Evolutionary conservation across 2,888 invertebrate genomes (phyloP).

Genomic region (Dioctria rufipes): DNA sequence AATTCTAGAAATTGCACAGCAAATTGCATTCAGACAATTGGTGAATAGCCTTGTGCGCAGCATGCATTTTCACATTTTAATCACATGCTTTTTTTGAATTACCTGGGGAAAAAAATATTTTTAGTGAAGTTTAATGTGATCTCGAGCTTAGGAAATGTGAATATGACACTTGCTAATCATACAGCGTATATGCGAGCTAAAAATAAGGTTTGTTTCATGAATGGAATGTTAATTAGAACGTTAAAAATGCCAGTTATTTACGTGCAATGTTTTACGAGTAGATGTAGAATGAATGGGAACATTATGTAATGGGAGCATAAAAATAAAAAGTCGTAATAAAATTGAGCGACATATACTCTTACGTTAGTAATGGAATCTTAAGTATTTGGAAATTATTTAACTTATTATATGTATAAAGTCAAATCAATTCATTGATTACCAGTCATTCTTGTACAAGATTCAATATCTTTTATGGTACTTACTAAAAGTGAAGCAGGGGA

Average conservation of each 20-base stretch:
- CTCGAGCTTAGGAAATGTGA: not conserved
- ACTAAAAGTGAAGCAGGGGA: no score
- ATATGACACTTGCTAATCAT: conserved; percentile 11
- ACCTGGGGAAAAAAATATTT: not conserved
- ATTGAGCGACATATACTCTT: no score
- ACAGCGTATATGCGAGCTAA: not conserved
- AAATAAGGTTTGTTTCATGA: not conserved
- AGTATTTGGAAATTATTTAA: no score
- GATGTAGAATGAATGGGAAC: not conserved
- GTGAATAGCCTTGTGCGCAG: not conserved
- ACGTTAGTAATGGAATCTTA: no score
- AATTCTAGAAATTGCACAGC: conserved; percentile 21
- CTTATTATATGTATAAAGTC: no score
- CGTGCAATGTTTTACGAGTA: not conserved
- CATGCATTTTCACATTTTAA: conserved; percentile 6
- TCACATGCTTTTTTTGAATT: conserved; percentile 8
- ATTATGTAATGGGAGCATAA: not conserved
- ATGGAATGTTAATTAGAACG: not conserved
- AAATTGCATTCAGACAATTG: conserved; percentile 12
- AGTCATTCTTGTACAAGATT: no score
- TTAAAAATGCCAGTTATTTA: not conserved
- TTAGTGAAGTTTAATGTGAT: not conserved
- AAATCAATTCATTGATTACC: no score
- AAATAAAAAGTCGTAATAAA: no score
- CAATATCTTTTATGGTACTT: no score